Base-by-base conservation (phyloP, 2,113 vertebrate species). In the Clarias gariepinus region DNA sequence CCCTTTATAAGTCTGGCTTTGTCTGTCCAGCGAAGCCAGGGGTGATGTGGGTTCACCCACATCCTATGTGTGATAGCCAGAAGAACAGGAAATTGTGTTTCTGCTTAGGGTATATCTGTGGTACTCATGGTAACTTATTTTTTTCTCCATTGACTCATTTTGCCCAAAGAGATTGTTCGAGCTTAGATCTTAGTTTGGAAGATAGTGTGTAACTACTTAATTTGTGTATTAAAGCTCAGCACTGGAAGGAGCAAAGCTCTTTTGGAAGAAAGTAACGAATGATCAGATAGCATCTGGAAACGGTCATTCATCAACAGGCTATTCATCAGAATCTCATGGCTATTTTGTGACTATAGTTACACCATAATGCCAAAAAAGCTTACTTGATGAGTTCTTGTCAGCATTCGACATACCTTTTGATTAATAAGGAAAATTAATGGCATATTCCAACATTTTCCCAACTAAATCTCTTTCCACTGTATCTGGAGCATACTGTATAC, bases 71-170 rank as follows among this genome's bases (percentile, higher is more conserved):
- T 63, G 47, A 41, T 78, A 66, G 23, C 89, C 79, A 83, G 61
- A 57, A 57, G n/a, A 69, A 61, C 66, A 81, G 74, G 76, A 76
- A 87, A 85, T 81, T 76, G 55, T 86, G 79, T 66, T 66, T 83
- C 82, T 88, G 68, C 71, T 85, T 77, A 41, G 79, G 41, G 80
- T 71, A 84, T 84, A 80, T 69, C 36, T 60, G 73, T 68, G 28
- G 47, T 66, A 68, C 71, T 55, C 58, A 71, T 36, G 58, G 69
- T 76, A 57, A 77, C 25, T 23, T 64, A 52, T 21, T 76, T 63
- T 63, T 36, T 64, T n/a, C 41, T 53, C 58, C 73, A 64, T 13
- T 64, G 13, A 28, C 8, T 52, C 33, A 63, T 6, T 47, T 47
- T 47, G 47, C 47, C 47, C 47, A 47, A 47, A 47, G 47, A 47